These are phyloP conservation scores for Dryadula phaetusa DNA, from an alignment of 2,888 invertebrate genomes.

Conservation along the genomic window DNA sequence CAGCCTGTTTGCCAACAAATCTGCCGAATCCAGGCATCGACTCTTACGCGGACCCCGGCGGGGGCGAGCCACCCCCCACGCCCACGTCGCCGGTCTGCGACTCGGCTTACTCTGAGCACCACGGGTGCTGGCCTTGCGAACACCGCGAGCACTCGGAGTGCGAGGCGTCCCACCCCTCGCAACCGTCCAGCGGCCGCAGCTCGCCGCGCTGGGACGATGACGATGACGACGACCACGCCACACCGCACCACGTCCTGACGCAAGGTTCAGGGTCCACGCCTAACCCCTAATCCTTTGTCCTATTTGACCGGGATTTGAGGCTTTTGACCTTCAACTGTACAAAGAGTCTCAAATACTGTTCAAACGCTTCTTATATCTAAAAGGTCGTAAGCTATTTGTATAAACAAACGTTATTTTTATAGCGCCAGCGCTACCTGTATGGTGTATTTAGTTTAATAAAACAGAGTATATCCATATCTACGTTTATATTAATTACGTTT, in stretches of 20 bases:
- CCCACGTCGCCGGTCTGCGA: conserved; percentile 80
- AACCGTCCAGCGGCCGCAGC: conserved; percentile 75
- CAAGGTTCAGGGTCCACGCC: conserved; percentile 72
- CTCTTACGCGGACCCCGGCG: conserved; percentile 77
- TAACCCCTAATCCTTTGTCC: conserved; percentile 44
- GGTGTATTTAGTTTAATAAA: conserved; percentile 30
- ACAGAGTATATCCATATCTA: neutral
- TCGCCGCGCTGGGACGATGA: conserved; percentile 79
- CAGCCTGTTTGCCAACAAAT: conserved; percentile 52
- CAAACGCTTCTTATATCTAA: conserved; percentile 49
- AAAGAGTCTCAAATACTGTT: conserved; percentile 68
- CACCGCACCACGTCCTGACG: conserved; percentile 70
- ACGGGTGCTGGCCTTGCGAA: conserved; percentile 80
- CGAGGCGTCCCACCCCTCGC: conserved; percentile 72
- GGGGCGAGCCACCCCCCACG: conserved; percentile 76
- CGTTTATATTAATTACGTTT: conserved; percentile 2
- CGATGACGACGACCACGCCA: conserved; percentile 68
- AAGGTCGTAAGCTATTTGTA: conserved; percentile 45
- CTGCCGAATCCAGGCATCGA: conserved; percentile 74
- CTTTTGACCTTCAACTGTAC: conserved; percentile 49
- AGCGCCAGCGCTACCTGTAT: conserved; percentile 49
- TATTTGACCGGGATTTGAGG: conserved; percentile 53
- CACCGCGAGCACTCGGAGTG: conserved; percentile 70
- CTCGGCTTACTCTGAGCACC: conserved; percentile 80
- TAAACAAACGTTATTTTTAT: conserved; percentile 29